Conservation (phyloP, 2,113 vertebrate species). For the Lates calcarifer region DNA sequence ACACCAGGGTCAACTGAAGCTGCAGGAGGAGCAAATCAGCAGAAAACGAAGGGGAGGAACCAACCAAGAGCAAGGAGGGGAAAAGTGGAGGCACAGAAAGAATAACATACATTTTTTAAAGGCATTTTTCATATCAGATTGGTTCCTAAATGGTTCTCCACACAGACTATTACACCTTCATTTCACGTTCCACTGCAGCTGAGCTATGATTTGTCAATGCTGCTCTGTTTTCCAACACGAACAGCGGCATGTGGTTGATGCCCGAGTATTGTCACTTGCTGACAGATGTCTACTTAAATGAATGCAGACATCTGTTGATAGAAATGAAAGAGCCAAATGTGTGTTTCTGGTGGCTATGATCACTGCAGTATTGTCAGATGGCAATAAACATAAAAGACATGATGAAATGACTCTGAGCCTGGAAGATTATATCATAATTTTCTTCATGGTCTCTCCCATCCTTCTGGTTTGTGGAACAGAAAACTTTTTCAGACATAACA, state of each 20-base stretch:
- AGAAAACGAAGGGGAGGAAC: not conserved
- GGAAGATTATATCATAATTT: not conserved
- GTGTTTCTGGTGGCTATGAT: not conserved
- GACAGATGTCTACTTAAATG: conserved; percentile 5
- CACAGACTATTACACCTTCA: not conserved
- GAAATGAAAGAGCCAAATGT: not conserved
- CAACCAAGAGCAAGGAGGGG: not conserved
- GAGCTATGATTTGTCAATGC: not conserved
- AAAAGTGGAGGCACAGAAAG: too few species aligned
- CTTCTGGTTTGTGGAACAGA: not conserved
- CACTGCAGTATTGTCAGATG: not conserved
- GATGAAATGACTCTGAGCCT: not conserved
- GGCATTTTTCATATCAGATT: not conserved
- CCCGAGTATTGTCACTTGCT: not conserved
- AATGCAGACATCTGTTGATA: not conserved
- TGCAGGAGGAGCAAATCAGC: not conserved
- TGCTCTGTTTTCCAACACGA: not conserved
- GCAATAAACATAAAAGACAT: not conserved
- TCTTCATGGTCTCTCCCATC: not conserved
- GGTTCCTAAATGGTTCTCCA: not conserved
- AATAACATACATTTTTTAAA: not conserved
- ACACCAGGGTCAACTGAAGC: not conserved
- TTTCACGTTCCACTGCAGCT: not conserved
- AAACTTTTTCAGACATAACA: not conserved
- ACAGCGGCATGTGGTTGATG: not conserved